phyloP scores from a whole-genome alignment of 1,140 invertebrate species.

The Drosophila ogumai region DNA sequence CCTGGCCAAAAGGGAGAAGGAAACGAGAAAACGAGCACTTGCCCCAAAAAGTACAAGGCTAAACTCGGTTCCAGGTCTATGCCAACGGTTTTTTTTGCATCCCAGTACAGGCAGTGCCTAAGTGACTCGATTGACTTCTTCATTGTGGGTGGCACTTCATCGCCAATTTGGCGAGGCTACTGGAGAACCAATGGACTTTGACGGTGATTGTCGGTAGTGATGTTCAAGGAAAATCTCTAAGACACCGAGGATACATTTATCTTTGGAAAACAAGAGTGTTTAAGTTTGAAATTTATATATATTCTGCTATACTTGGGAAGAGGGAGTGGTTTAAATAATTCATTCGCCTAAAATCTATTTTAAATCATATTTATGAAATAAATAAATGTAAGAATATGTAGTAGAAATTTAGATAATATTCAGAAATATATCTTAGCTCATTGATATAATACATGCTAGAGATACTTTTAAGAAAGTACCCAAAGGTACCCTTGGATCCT shows the following conservation, averaged over 20 bases:
- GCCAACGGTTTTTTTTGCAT: constrained; percentile 61
- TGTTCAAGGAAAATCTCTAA: neutral
- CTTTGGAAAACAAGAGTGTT: neutral
- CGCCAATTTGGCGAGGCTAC: constrained; percentile 19
- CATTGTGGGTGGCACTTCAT: constrained; percentile 56
- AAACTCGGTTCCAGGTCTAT: constrained; percentile 11
- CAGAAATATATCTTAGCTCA: too few species aligned
- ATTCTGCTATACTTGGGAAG: neutral
- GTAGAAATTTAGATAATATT: neutral
- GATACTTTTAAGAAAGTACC: neutral
- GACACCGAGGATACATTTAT: neutral
- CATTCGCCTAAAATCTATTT: too few species aligned
- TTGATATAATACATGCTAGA: neutral
- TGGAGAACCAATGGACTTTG: constrained; percentile 32
- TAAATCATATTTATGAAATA: too few species aligned
- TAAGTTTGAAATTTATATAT: neutral
- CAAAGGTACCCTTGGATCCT: neutral
- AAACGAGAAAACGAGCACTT: constrained; percentile 16
- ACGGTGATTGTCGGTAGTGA: constrained; percentile 48
- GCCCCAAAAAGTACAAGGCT: constrained; percentile 15
- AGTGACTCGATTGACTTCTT: constrained; percentile 79
- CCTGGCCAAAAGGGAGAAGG: constrained; percentile 40
- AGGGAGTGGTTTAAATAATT: neutral
- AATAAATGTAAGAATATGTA: neutral
- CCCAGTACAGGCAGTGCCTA: constrained; percentile 38